Percentiles rank a stretch among this genome's conserved stretches.
Evolutionary conservation across 2,888 invertebrate species (phyloP).

Genomic region (Balanococcus diminutus): DNA sequence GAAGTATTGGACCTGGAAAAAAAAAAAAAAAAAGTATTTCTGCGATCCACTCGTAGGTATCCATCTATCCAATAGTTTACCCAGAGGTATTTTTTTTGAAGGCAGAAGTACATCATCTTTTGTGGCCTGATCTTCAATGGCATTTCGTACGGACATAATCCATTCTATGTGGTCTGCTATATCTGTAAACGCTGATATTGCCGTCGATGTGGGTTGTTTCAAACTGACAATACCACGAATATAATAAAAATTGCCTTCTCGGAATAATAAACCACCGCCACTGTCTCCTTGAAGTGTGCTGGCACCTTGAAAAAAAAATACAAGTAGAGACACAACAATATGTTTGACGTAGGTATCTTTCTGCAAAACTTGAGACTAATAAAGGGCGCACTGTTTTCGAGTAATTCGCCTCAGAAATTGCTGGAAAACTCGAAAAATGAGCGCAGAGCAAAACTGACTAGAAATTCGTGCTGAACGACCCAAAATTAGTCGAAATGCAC

Average conservation of each 20-base stretch:
- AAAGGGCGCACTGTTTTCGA: no score
- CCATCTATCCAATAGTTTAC: no score
- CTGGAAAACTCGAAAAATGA: no score
- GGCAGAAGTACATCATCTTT: background rate
- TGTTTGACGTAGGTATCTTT: no score
- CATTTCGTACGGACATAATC: background rate
- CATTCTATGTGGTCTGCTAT: background rate
- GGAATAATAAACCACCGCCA: background rate
- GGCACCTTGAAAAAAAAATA: background rate
- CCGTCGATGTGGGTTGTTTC: background rate
- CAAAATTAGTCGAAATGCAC: no score
- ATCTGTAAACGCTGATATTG: constrained; percentile 34
- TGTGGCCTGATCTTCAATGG: background rate
- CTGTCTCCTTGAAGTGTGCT: background rate
- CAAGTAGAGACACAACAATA: background rate
- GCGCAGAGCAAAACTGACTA: no score
- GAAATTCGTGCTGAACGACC: no score
- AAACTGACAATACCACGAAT: constrained; percentile 24
- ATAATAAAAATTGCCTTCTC: background rate
- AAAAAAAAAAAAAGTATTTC: no score
- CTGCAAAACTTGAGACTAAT: no score
- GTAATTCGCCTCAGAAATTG: no score
- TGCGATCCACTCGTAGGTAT: no score
- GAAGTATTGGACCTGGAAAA: no score
- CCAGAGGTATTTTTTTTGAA: background rate